phyloP scores from a whole-genome alignment of 2,888 invertebrate species.

The Heteromurus nitidus region DNA sequence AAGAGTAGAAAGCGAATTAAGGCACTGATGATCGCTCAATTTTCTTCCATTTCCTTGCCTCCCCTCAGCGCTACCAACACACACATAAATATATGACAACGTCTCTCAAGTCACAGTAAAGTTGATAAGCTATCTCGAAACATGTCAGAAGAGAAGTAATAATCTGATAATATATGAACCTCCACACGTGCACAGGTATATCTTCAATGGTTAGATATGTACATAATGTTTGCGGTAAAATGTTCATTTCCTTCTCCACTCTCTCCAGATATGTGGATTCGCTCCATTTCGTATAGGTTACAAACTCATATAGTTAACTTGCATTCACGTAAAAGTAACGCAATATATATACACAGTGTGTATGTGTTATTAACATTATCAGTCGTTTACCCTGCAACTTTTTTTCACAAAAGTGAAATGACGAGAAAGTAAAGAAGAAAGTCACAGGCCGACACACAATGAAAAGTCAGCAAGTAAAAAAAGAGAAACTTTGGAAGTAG shows the following conservation, averaged over 20 bases:
- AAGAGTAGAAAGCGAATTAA: constrained; percentile 9
- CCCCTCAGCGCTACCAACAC: no score
- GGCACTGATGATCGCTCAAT: constrained; percentile 18
- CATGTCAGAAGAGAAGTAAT: no score
- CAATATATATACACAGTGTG: neutral
- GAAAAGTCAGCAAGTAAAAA: neutral
- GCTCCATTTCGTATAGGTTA: no score
- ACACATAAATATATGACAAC: no score
- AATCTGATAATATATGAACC: no score
- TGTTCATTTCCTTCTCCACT: neutral
- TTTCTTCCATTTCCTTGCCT: constrained; percentile 14
- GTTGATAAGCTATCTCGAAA: no score
- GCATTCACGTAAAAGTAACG: no score
- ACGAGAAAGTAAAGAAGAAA: constrained; percentile 36
- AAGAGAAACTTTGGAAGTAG: neutral
- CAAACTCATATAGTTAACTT: no score
- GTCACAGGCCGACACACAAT: constrained; percentile 52
- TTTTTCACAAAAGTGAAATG: constrained; percentile 33
- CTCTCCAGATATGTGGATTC: no score
- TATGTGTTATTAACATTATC: constrained; percentile 12
- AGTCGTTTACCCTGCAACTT: constrained; percentile 16
- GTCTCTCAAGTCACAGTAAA: no score
- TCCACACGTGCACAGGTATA: neutral
- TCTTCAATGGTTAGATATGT: neutral
- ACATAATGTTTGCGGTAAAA: neutral